Percentiles rank a stretch among this genome's conserved stretches.
Conservation (phyloP, 2,797 vertebrate species). For the Pteronotus mesoamericanus region DNA sequence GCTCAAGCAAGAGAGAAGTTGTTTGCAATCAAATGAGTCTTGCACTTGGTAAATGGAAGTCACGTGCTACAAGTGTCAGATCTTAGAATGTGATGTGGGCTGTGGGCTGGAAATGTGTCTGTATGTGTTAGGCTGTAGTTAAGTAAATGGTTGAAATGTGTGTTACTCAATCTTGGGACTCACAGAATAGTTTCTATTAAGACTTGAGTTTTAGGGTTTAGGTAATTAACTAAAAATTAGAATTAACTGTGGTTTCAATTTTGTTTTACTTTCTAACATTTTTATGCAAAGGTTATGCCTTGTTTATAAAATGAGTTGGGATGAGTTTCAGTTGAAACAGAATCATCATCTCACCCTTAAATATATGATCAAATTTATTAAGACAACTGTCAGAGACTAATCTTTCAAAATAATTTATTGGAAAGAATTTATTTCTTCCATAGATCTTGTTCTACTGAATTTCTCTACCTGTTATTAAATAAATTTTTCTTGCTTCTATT, state of each 20-base stretch:
- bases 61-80: background rate
- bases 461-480: background rate
- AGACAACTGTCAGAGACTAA: slow-evolving; percentile 34
- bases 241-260: slow-evolving; percentile 33
- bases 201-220: background rate
- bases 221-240: too few relatives aligned
- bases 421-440: slow-evolving; percentile 41
- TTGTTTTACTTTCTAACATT: slow-evolving; percentile 31
- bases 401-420: slow-evolving; percentile 57
- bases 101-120: background rate
- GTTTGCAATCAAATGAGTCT: background rate
- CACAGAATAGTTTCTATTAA: background rate
- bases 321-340: slow-evolving; percentile 18
- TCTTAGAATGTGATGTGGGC: background rate
- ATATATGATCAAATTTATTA: slow-evolving; percentile 11
- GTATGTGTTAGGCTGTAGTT: background rate
- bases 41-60: background rate
- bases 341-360: slow-evolving; percentile 47
- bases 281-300: background rate
- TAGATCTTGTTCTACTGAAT: background rate
- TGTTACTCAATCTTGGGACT: background rate
- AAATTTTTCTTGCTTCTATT: background rate
- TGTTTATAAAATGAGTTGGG: slow-evolving; percentile 43
- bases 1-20: background rate
- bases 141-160: background rate